Evolutionary conservation across 2,888 invertebrate genomes (phyloP).

Genomic region (Cheilosia variabilis): DNA sequence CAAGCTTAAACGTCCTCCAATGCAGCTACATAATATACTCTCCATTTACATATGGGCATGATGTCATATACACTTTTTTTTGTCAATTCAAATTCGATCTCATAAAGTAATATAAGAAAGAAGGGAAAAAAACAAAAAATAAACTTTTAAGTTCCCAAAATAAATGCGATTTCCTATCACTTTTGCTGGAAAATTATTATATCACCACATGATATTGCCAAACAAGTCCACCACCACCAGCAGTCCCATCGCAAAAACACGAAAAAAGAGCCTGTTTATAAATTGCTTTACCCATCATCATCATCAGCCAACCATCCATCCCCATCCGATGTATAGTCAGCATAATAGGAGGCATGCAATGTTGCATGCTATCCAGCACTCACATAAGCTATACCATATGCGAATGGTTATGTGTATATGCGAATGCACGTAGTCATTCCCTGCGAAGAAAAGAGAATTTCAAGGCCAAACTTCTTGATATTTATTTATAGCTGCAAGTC

Average conservation of each 20-base stretch:
- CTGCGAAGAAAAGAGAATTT: conserved; percentile 73
- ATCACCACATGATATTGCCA: conserved; percentile 57
- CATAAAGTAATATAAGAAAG: conserved; percentile 31
- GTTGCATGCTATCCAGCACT: conserved; percentile 51
- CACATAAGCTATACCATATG: conserved; percentile 6
- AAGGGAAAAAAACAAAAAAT: neutral
- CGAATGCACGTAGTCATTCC: conserved; percentile 64
- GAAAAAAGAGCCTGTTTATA: conserved; percentile 66
- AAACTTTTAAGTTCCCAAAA: conserved; percentile 22
- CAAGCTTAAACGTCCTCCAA: neutral
- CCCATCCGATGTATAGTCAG: conserved; percentile 30
- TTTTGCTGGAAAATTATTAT: conserved; percentile 33
- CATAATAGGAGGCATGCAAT: conserved; percentile 54
- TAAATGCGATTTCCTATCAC: conserved; percentile 27
- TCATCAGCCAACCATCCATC: conserved; percentile 45
- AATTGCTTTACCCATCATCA: conserved; percentile 68
- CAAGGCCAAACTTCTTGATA: conserved; percentile 75
- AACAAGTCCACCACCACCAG: conserved; percentile 35
- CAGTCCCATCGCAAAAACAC: conserved; percentile 54
- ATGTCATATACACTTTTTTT: conserved; percentile 30
- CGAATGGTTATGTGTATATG: conserved; percentile 20
- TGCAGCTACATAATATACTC: neutral
- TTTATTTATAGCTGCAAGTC: conserved; percentile 76
- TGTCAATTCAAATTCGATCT: conserved; percentile 11
- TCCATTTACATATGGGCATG: conserved; percentile 12